Conservation (phyloP, 35 echinoderm and acorn worm species). For the Holothuria glaberrima region DNA sequence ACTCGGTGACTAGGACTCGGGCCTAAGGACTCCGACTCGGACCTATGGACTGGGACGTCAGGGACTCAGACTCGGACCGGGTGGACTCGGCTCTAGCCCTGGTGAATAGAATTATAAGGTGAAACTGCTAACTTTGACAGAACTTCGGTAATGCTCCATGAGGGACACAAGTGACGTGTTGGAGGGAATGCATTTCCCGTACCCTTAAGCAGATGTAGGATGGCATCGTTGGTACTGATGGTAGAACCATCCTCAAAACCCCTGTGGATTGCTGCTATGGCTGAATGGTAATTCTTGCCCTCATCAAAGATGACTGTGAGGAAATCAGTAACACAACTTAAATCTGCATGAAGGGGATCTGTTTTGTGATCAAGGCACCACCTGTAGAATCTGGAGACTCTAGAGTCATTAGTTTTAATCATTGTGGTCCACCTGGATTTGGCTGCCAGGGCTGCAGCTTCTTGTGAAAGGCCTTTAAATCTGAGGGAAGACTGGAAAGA, state of each 20-base stretch:
- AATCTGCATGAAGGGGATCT: neutral
- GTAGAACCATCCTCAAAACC: neutral
- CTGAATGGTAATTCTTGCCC: neutral
- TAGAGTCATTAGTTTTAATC: neutral
- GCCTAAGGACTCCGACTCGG: too few species aligned
- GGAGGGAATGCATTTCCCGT: too few species aligned
- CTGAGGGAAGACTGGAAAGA: neutral
- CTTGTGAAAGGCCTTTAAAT: neutral
- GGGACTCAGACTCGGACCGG: too few species aligned
- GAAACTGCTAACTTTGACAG: too few species aligned
- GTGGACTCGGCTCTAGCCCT: too few species aligned
- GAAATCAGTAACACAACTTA: neutral
- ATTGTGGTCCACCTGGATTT: neutral
- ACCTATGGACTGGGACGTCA: too few species aligned
- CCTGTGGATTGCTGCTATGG: neutral
- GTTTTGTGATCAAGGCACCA: neutral
- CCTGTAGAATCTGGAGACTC: neutral
- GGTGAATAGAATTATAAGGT: too few species aligned
- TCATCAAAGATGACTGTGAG: conserved; percentile 2
- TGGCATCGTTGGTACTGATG: too few species aligned
- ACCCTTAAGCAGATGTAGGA: too few species aligned
- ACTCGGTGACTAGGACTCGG: too few species aligned
- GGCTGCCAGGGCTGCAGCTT: conserved; percentile 11
- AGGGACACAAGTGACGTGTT: too few species aligned
- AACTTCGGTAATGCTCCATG: too few species aligned